These are phyloP conservation scores for Augiades crinisus DNA, from an alignment of 2,888 invertebrate species.

Conservation along the genomic window DNA sequence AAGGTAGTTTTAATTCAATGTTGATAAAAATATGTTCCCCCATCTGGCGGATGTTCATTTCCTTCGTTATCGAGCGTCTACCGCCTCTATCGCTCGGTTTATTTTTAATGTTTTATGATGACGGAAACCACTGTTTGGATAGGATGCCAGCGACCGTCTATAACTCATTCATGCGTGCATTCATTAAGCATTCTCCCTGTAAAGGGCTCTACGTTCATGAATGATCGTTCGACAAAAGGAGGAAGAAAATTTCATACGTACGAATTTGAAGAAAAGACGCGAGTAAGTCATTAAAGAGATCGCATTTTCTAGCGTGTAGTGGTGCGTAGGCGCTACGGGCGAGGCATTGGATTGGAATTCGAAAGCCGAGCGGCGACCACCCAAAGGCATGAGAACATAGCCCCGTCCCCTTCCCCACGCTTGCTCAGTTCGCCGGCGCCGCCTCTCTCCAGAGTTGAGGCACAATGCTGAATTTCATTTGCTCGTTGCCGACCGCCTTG, in stretches of 20 bases:
- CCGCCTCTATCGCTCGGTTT: constrained; percentile 58
- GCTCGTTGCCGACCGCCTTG: constrained; percentile 55
- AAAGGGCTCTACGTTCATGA: constrained; percentile 6
- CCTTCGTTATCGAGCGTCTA: constrained; percentile 69
- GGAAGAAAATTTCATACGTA: constrained; percentile 26
- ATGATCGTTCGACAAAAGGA: constrained; percentile 25
- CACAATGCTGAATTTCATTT: constrained; percentile 78
- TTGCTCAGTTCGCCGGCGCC: constrained; percentile 56
- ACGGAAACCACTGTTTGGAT: constrained; percentile 55
- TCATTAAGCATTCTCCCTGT: constrained; percentile 27
- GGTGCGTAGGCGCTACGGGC: constrained; percentile 73
- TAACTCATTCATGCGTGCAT: constrained; percentile 56
- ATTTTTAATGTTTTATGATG: constrained; percentile 68
- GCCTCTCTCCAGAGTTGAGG: constrained; percentile 61
- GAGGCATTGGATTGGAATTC: constrained; percentile 79
- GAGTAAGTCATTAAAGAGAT: constrained; percentile 41
- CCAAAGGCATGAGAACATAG: constrained; percentile 79
- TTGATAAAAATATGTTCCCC: constrained; percentile 46
- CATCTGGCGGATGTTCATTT: constrained; percentile 79
- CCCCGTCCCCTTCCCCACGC: constrained; percentile 76
- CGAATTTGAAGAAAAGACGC: constrained; percentile 36
- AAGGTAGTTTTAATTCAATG: constrained; percentile 22
- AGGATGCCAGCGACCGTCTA: constrained; percentile 43
- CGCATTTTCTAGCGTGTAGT: constrained; percentile 53
- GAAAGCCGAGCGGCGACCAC: constrained; percentile 80